Percentiles rank a stretch among this genome's conserved stretches.
These are phyloP conservation scores for Chymomyza costata DNA, from an alignment of 1,140 invertebrate species.

Conservation along the genomic window DNA sequence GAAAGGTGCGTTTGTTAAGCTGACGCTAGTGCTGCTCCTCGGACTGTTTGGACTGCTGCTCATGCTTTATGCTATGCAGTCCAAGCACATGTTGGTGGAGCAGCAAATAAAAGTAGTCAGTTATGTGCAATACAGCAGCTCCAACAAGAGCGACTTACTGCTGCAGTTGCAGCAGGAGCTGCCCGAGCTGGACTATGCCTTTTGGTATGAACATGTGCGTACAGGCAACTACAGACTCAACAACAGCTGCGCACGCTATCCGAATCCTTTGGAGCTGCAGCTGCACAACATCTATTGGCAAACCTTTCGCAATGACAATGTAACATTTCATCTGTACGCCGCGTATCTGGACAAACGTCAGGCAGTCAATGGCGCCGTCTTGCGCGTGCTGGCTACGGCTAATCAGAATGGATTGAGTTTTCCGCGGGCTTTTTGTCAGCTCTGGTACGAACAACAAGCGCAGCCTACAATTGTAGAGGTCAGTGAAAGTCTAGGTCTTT, in stretches of 20 bases:
- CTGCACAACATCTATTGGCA: conserved; percentile 82
- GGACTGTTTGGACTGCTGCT: conserved; percentile 27
- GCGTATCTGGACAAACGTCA: conserved; percentile 90
- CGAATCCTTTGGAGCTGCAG: conserved; percentile 41
- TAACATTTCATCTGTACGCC: conserved; percentile 90
- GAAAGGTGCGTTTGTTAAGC: conserved; percentile 22
- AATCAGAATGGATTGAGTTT: conserved; percentile 85
- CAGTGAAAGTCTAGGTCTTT: conserved; percentile 91
- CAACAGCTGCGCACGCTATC: conserved; percentile 36
- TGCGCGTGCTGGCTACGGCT: conserved; percentile 90
- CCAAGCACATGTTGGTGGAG: background rate
- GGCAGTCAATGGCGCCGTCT: conserved; percentile 80
- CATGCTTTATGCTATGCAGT: conserved; percentile 24
- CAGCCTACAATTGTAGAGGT: conserved; percentile 84
- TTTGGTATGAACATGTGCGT: conserved; percentile 38
- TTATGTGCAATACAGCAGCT: conserved; percentile 5
- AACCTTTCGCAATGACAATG: conserved; percentile 84
- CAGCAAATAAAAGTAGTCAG: too few relatives aligned
- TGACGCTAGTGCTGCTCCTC: conserved; percentile 26
- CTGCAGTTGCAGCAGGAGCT: conserved; percentile 40
- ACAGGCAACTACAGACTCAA: conserved; percentile 23
- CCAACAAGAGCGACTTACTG: background rate
- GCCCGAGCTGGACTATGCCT: conserved; percentile 53
- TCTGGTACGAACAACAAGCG: conserved; percentile 89
- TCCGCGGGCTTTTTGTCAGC: conserved; percentile 84